Evolutionary conservation across 2,797 vertebrate species (phyloP).

Genomic region (Tokudaia tokunoshimensis): DNA sequence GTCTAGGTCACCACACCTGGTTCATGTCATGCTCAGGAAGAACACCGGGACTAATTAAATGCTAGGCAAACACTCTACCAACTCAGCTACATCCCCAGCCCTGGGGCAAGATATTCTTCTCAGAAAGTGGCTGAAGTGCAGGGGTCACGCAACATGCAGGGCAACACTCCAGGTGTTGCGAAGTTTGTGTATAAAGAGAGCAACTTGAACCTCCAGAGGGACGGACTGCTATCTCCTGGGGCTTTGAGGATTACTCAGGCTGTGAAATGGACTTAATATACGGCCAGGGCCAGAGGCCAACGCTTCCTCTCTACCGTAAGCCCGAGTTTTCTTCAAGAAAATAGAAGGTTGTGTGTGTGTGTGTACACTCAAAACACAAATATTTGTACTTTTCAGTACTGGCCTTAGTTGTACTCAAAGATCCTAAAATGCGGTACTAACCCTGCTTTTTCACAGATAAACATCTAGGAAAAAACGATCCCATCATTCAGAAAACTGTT

Average conservation of each 20-base stretch:
- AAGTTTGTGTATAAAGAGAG: not conserved
- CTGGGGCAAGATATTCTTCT: not conserved
- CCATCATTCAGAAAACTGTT: slow-evolving; percentile 35
- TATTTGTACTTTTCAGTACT: slow-evolving; percentile 2
- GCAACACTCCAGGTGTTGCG: not conserved
- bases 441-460: slow-evolving; percentile 26
- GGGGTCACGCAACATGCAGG: not conserved
- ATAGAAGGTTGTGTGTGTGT: not conserved
- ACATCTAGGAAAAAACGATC: not conserved
- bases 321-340: not conserved
- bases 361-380: not conserved
- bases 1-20: not conserved
- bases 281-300: fast-evolving
- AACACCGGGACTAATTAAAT: not conserved
- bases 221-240: not conserved
- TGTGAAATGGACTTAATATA: not conserved
- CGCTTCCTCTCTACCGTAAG: not conserved
- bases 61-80: not conserved
- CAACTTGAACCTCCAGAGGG: not conserved
- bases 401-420: not conserved
- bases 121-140: not conserved
- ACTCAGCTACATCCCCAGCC: not conserved
- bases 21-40: too few species aligned
- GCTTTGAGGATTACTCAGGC: not conserved
- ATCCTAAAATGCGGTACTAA: not conserved